Base-by-base conservation (phyloP, 2,113 vertebrate species). In the Alexandromys fortis region DNA sequence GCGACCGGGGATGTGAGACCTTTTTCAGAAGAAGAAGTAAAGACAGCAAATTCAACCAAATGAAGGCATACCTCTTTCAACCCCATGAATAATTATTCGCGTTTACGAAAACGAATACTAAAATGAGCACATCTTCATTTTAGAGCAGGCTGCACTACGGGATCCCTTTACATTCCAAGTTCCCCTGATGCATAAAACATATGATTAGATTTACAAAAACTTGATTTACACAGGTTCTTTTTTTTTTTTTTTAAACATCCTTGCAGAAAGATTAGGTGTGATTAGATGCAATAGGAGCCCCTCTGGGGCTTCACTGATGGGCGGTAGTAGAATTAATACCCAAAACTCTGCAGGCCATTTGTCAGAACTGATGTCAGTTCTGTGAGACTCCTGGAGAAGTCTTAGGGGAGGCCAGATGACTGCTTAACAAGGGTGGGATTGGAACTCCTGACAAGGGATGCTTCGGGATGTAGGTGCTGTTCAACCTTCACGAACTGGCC, bases 191-290 rank as follows among this genome's bases (percentile, higher is more conserved):
- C 97, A 97, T 97, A 97, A 97, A 97, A 97, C 97, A 97, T 97
- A 97, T 94, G 97, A 97, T 96, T 97, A 97, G 95, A 98, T 97
- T 97, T 96, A 97, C 89, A 96, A 97, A 97, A 98, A 94, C 91
- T 97, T 98, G 97, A 97, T 97, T 97, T 96, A 97, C 90, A 94
- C 86, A 17, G 45, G 4, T 68, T 68, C 24, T 96, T 97, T 49
- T 93, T 96, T 95, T 47, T 97, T 95, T 95, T 83, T 88, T 90
- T 96, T 94, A 96, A 97, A 97, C 90, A 94, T 95, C 97, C 95
- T 95, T 92, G 94, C 96, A 75, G 97, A 91, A 97, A 97, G 97
- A 97, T 97, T 95, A 94, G 94, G 95, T 95, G 55, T 98, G 97
- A 97, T 97, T 97, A 97, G 93, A 94, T 83, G 93, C 95, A 89